These are phyloP conservation scores for Bibio marci DNA, from an alignment of 2,888 invertebrate species.

Conservation along the genomic window DNA sequence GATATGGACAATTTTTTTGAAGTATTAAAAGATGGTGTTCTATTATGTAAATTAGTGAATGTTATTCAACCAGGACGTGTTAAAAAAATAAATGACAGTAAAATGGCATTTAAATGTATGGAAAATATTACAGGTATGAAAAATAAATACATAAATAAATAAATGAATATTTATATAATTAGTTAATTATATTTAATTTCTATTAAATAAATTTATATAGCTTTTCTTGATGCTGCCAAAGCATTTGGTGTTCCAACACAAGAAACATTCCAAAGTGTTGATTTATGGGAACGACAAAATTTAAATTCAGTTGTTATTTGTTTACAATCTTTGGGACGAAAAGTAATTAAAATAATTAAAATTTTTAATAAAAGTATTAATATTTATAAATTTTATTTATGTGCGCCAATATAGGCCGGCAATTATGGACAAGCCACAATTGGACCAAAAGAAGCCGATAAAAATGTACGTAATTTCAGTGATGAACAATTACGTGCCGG, in stretches of 20 bases:
- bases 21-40: conserved; percentile 73
- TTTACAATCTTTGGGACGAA: conserved; percentile 84
- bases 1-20: conserved; percentile 90
- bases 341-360: conserved; percentile 39
- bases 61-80: conserved; percentile 68
- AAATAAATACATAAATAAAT: too few relatives aligned
- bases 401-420: conserved; percentile 5
- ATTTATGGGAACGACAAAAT: conserved; percentile 92
- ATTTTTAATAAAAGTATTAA: neutral
- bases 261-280: conserved; percentile 94
- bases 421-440: conserved; percentile 73
- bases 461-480: conserved; percentile 83
- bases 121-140: conserved; percentile 69
- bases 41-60: conserved; percentile 83
- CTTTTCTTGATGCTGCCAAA: conserved; percentile 70
- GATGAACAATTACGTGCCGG: conserved; percentile 90
- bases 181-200: too few relatives aligned
- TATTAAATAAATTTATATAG: conserved; percentile 19
- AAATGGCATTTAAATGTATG: conserved; percentile 96
- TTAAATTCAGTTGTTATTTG: conserved; percentile 92
- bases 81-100: conserved; percentile 80
- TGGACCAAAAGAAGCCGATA: conserved; percentile 92
- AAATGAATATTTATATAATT: too few relatives aligned
- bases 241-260: conserved; percentile 80
- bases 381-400: neutral